Conservation (phyloP, 2,888 invertebrate species). For the Thereva nobilitata region DNA sequence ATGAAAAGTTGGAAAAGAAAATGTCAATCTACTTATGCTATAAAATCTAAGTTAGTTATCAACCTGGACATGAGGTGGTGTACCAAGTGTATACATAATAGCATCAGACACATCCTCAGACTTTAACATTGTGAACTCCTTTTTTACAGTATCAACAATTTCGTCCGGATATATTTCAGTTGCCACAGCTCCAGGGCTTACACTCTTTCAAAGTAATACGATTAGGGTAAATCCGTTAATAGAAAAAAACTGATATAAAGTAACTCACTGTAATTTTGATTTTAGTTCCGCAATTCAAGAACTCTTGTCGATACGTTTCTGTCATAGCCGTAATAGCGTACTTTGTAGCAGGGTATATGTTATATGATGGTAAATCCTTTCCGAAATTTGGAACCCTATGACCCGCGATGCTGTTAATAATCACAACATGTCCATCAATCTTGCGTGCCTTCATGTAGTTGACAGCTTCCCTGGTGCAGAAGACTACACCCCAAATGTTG, state of each 20-base stretch:
- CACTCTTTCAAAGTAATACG: slow-evolving; percentile 47
- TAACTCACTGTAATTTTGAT: slow-evolving; percentile 50
- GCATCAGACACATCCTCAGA: slow-evolving; percentile 55
- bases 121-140: slow-evolving; percentile 50
- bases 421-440: slow-evolving; percentile 61
- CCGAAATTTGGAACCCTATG: slow-evolving; percentile 49
- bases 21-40: not conserved
- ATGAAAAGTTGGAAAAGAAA: not conserved
- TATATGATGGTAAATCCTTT: slow-evolving; percentile 50
- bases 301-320: slow-evolving; percentile 55
- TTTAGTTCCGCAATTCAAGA: slow-evolving; percentile 46
- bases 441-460: slow-evolving; percentile 58
- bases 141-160: slow-evolving; percentile 42
- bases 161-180: slow-evolving; percentile 53
- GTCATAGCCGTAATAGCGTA: slow-evolving; percentile 54
- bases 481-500: slow-evolving; percentile 58
- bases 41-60: not conserved
- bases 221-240: not conserved
- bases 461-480: slow-evolving; percentile 60
- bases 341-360: slow-evolving; percentile 54
- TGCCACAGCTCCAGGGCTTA: slow-evolving; percentile 55
- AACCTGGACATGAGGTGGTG: slow-evolving; percentile 51
- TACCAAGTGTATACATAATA: slow-evolving; percentile 52
- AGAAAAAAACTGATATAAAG: not conserved
- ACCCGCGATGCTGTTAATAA: slow-evolving; percentile 56